phyloP scores from a whole-genome alignment of 2,888 invertebrate genomes.

The Dusona sp. region DNA sequence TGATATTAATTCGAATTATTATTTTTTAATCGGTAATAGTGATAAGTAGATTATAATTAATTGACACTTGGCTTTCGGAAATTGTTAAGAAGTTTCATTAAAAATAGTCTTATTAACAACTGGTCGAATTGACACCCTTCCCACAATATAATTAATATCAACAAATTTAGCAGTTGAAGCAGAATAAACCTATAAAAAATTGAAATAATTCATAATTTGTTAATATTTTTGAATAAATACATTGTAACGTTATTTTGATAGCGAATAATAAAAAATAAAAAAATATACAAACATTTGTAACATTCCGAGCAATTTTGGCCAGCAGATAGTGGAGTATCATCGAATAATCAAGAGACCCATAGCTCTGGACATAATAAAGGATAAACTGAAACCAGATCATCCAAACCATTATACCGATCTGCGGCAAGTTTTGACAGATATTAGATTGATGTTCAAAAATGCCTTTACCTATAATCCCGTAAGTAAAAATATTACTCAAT shows the following conservation, averaged over 20 bases:
- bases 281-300: background rate
- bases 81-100: background rate
- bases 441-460: conserved; percentile 94
- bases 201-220: background rate
- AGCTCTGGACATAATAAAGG: conserved; percentile 93
- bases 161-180: background rate
- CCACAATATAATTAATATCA: background rate
- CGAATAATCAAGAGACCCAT: conserved; percentile 92
- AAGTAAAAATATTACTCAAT: conserved; percentile 80
- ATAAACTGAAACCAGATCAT: conserved; percentile 91
- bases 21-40: too few species aligned
- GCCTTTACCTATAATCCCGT: conserved; percentile 94
- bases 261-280: background rate
- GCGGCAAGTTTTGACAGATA: conserved; percentile 92
- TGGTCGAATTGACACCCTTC: too few species aligned
- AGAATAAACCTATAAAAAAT: background rate
- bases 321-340: conserved; percentile 89
- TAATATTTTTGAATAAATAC: background rate
- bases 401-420: conserved; percentile 91
- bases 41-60: too few species aligned
- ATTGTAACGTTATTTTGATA: background rate
- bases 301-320: conserved; percentile 60
- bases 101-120: background rate
- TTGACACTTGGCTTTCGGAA: too few species aligned
- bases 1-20: too few species aligned